Base-by-base conservation (phyloP, 2,113 vertebrate species). In the Lophotis ruficrista region DNA sequence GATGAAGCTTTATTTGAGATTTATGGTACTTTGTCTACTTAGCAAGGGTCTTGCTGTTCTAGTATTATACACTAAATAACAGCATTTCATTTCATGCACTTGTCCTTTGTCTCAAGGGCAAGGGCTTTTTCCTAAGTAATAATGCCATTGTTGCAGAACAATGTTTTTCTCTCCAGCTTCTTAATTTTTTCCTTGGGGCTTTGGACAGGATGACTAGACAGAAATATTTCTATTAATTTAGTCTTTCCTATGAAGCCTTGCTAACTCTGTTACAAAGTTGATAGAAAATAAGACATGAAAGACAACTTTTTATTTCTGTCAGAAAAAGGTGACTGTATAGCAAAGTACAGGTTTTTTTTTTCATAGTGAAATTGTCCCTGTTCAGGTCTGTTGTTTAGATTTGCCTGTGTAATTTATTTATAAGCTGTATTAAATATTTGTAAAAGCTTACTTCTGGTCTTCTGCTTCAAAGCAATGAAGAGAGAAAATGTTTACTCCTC, bases 371-470 rank as follows among this genome's bases (percentile, higher is more conserved):
- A 69, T n/a, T 21, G 7, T 16, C 14, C 17, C 11, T 66, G 16
- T 33, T 9, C 35, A 53, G 31, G 11, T 27, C 81, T 88, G 12
- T n/a, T 80, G 41, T 91, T 84, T 76, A 60, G 14, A 15, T 96
- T 90, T 66, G 30, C 23, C 10, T 28, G 10, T 54, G 50, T 50
- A 64, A 66, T 77, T 93, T 95, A 62, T 96, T 93, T 94, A 81
- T 83, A 60, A 83, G 2, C 2, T 68, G 19, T 77, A 87, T 73
- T 70, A 83, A 90, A 90, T 88, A 83, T 89, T 93, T 81, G 68
- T 73, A 96, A 88, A 90, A 73, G 14, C 23, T 73, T 88, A 4
- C 27, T 85, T 86, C 85, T 91, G 41, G 24, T 87, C 66, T 95
- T 73, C 15, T 66, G 41, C 28, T 93, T 92, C 84, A 83, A 58